Conservation (phyloP, 2,113 vertebrate species). For the Eulemur rufifrons region DNA sequence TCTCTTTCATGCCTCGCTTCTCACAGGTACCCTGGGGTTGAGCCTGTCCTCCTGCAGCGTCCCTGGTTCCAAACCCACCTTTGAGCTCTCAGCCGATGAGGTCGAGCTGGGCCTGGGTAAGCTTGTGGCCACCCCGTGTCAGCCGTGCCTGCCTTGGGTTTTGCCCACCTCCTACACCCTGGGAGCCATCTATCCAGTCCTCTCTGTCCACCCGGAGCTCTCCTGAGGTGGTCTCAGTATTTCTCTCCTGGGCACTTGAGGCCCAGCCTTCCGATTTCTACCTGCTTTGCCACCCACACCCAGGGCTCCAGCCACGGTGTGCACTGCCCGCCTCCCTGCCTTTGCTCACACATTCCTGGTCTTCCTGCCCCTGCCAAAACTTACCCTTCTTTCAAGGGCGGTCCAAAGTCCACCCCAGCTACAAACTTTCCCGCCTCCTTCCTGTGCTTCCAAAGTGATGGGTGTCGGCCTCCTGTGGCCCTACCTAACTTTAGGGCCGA, state of each 20-base stretch:
- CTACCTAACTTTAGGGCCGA: not conserved
- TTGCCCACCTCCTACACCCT: not conserved
- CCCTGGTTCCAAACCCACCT: slow-evolving; percentile 92
- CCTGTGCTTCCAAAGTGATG: not conserved
- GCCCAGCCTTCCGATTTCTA: not conserved
- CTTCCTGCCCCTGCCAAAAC: not conserved
- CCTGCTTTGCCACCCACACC: not conserved
- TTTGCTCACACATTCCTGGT: too few relatives aligned
- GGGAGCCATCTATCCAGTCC: not conserved
- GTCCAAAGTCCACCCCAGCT: not conserved
- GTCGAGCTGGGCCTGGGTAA: slow-evolving; percentile 96
- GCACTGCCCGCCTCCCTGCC: not conserved
- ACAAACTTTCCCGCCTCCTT: not conserved
- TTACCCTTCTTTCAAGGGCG: not conserved
- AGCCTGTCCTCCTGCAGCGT: slow-evolving; percentile 95
- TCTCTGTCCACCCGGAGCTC: not conserved
- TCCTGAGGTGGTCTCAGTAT: not conserved
- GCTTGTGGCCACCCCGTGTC: not conserved
- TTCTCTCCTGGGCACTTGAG: not conserved
- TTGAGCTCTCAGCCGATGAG: slow-evolving; percentile 89
- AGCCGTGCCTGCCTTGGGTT: not conserved
- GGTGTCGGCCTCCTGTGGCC: not conserved
- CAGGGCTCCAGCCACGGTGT: not conserved
- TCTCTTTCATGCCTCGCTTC: not conserved
- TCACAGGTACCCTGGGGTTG: slow-evolving; percentile 92